Conservation (phyloP, 2,888 invertebrate species). For the Ophion ellenae region DNA sequence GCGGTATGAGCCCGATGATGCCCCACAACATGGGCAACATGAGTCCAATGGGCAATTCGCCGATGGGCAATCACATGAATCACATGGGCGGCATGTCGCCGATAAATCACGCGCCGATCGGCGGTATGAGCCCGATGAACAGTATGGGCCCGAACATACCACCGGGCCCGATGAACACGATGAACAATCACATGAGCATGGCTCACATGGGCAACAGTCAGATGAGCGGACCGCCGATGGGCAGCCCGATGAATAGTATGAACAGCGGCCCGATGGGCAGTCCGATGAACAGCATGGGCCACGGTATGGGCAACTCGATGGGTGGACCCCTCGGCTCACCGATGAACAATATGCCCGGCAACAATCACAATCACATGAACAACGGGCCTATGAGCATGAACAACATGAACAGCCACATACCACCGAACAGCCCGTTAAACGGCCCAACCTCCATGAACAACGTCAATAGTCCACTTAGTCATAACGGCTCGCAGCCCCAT, state of each 20-base stretch:
- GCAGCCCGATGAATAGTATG: constrained; percentile 86
- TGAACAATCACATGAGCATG: constrained; percentile 85
- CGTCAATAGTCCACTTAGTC: constrained; percentile 81
- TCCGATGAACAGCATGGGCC: constrained; percentile 87
- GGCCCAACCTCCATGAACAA: constrained; percentile 81
- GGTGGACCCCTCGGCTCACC: constrained; percentile 86
- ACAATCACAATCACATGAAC: constrained; percentile 79
- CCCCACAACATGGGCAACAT: constrained; percentile 83
- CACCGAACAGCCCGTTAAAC: constrained; percentile 81
- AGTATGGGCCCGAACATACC: constrained; percentile 91
- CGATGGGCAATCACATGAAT: constrained; percentile 85
- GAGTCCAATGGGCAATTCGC: constrained; percentile 82
- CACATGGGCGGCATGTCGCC: constrained; percentile 87
- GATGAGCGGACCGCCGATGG: constrained; percentile 87
- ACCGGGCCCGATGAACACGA: constrained; percentile 86
- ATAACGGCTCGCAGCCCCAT: constrained; percentile 80
- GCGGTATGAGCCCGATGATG: constrained; percentile 83
- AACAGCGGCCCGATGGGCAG: constrained; percentile 86
- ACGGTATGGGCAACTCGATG: constrained; percentile 90
- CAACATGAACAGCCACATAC: constrained; percentile 82
- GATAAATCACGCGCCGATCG: constrained; percentile 87
- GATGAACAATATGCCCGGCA: constrained; percentile 88
- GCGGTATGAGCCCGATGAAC: constrained; percentile 88
- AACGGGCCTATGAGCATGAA: constrained; percentile 82
- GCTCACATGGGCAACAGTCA: constrained; percentile 84